A percentile compares a stretch with the other conserved stretches of the same genome.
Conservation (phyloP, 2,797 vertebrate species). For the Arvicola amphibius region DNA sequence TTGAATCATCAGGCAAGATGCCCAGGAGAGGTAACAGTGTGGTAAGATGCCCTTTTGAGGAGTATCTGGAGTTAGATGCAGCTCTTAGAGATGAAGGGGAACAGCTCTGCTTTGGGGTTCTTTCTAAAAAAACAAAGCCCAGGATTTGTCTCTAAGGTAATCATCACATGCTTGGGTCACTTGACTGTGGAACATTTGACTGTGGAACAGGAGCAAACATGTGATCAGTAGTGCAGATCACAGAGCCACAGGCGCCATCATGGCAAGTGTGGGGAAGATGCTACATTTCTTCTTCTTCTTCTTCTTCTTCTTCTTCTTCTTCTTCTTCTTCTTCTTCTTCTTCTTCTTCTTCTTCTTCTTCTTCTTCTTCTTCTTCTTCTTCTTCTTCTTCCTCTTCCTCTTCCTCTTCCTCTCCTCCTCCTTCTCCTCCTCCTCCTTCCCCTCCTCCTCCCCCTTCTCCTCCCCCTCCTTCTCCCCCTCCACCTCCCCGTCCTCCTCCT, state of each 20-base stretch:
- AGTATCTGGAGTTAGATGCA: not conserved
- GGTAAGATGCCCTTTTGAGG: not conserved
- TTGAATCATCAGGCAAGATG: not conserved
- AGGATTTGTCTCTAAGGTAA: not conserved
- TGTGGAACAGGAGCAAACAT: not conserved
- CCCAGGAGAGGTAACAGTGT: not conserved
- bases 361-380: too few species aligned
- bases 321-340: too few species aligned
- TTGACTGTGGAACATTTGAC: not conserved
- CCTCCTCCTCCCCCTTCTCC: too few species aligned
- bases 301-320: too few species aligned
- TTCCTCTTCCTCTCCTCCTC: too few species aligned
- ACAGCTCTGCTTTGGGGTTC: not conserved
- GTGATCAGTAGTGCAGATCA: not conserved
- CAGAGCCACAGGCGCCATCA: not conserved
- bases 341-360: too few species aligned
- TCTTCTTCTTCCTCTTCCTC: fast-evolving
- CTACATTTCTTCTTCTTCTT: not conserved
- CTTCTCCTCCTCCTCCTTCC: fast-evolving
- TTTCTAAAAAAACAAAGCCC: not conserved
- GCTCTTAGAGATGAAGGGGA: conserved; percentile 1
- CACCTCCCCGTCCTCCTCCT: too few species aligned
- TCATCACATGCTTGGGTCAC: not conserved
- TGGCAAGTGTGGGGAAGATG: not conserved
- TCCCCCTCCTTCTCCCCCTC: too few species aligned